These are phyloP conservation scores for Scylla paramamosain DNA, from an alignment of 1,140 invertebrate genomes.

Conservation along the genomic window DNA sequence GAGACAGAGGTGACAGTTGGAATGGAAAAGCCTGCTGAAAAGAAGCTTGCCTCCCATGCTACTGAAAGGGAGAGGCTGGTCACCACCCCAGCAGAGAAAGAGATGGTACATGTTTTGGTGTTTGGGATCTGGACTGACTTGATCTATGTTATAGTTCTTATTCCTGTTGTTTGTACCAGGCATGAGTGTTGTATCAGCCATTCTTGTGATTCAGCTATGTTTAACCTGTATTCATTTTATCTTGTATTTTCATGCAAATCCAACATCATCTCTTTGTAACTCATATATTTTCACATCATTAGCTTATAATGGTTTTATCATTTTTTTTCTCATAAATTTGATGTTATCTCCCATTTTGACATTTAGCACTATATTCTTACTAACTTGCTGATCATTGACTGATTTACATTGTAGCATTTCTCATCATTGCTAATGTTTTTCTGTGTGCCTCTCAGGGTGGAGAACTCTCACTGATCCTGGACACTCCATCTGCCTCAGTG, in stretches of 20 bases:
- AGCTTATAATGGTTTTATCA: no score
- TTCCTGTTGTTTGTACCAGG: background rate
- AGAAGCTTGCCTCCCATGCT: slow-evolving; percentile 52
- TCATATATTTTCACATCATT: no score
- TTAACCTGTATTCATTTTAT: background rate
- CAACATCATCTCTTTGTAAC: no score
- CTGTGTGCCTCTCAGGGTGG: background rate
- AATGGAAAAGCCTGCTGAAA: slow-evolving; percentile 47
- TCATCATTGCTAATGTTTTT: no score
- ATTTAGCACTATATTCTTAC: no score
- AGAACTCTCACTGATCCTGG: slow-evolving; percentile 63
- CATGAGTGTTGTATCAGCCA: no score
- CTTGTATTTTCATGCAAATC: background rate
- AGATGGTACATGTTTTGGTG: slow-evolving; percentile 49
- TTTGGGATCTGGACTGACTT: background rate
- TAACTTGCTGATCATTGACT: no score
- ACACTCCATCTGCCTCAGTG: slow-evolving; percentile 46
- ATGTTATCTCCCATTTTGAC: no score
- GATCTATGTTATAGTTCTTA: background rate
- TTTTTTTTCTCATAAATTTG: no score
- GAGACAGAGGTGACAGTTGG: slow-evolving; percentile 38
- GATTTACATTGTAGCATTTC: no score
- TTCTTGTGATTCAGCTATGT: no score
- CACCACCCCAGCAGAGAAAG: slow-evolving; percentile 56
- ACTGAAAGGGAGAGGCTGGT: slow-evolving; percentile 67